Base-by-base conservation (phyloP, 2,797 vertebrate species). In the Betta splendens region DNA sequence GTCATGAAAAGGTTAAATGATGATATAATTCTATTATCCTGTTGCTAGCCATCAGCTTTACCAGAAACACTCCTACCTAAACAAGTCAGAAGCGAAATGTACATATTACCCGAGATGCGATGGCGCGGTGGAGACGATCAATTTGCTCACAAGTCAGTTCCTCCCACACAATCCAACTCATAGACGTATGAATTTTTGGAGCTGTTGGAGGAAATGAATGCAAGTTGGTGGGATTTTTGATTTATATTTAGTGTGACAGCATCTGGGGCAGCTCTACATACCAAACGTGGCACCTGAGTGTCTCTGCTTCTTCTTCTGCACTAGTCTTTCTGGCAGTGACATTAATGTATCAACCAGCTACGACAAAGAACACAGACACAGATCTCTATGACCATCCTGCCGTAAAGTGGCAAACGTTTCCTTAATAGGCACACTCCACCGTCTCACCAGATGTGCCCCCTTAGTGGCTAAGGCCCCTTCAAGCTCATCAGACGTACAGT, bases 91-190 rank as follows among this genome's bases (percentile, higher is more conserved):
- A n/a, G n/a, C n/a, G 3, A 16, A 39, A 5, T n/a, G 3, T 12
- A 3, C 1, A 47, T 33, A 86, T 93, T 90, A 99, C 97, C 88
- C 81, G 83, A 17, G 79, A 91, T 69, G 94, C 94, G 21, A 99
- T 85, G 32, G 97, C 94, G 39, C 94, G 92, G 71, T 92, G 87
- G 39, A 96, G 86, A 0, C 91, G 85, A 35, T 90, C 62, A 15
- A 99, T 88, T 10, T 96, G 87, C 4, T 93, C 89, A 75, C 94
- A 90, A 0, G 93, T 95, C 58, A 97, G 95, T 17, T 96, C 94
- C 67, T 98, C 95, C 97, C 97, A 98, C 9, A 89, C 83, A 59
- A 99, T 18, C 88, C 93, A 98, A 63, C 95, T 94, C 90, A 92
- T 89, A 0, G 72, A 80, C 9, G 56, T 0, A 18, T 62, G 89